These are phyloP conservation scores for Caenorhabditis sp. DNA, from an alignment of 2,888 invertebrate species.

Conservation along the genomic window DNA sequence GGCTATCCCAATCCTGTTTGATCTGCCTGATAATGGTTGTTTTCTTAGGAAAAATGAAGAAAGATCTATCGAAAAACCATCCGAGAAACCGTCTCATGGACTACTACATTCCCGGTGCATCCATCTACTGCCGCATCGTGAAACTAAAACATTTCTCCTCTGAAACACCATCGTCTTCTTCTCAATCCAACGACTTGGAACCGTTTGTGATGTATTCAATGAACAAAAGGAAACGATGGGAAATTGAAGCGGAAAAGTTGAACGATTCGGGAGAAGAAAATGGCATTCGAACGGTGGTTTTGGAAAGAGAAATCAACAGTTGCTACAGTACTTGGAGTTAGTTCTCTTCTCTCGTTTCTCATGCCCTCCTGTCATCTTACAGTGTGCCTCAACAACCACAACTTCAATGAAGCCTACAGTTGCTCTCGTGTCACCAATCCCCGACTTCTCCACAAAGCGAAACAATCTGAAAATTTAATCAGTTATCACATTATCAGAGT, in stretches of 20 bases:
- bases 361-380: neutral
- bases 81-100: slow-evolving; percentile 49
- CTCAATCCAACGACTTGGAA: slow-evolving; percentile 4
- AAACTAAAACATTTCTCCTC: slow-evolving; percentile 40
- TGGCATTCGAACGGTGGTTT: slow-evolving; percentile 6
- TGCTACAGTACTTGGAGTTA: slow-evolving; percentile 40
- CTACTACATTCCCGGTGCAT: slow-evolving; percentile 31
- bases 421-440: slow-evolving; percentile 10
- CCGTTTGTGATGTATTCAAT: slow-evolving; percentile 46
- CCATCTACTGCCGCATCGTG: slow-evolving; percentile 26
- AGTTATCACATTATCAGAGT: slow-evolving; percentile 46
- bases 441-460: slow-evolving; percentile 3
- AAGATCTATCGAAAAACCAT: slow-evolving; percentile 14
- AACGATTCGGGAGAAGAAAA: slow-evolving; percentile 5
- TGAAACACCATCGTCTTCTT: slow-evolving; percentile 14
- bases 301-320: slow-evolving; percentile 30
- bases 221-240: slow-evolving; percentile 46
- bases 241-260: slow-evolving; percentile 21
- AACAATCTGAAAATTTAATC: slow-evolving; percentile 33
- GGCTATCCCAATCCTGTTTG: too few relatives aligned
- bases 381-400: slow-evolving; percentile 20
- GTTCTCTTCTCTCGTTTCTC: neutral
- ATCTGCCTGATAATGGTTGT: too few relatives aligned
- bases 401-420: slow-evolving; percentile 24
- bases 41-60: too few relatives aligned